A percentile compares a stretch with the other conserved stretches of the same genome.
Evolutionary conservation across 2,888 invertebrate species (phyloP).

Genomic region (Unio delphinus): DNA sequence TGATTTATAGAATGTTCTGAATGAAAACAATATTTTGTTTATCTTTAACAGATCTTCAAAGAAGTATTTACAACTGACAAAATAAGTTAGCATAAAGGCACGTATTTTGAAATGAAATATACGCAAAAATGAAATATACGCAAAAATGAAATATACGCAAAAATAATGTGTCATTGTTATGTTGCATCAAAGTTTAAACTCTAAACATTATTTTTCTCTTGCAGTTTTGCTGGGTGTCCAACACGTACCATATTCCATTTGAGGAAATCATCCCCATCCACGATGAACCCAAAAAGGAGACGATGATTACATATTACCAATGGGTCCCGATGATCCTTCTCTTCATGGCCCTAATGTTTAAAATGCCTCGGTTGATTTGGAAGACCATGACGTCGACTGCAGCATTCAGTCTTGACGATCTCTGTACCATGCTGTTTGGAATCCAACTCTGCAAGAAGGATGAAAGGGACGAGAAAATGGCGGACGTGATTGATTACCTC

Average conservation of each 20-base stretch:
- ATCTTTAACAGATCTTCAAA: too few species aligned
- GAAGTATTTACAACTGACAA: too few species aligned
- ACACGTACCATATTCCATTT: slow-evolving; percentile 47
- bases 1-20: too few species aligned
- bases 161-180: too few species aligned
- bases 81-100: too few species aligned
- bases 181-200: too few species aligned
- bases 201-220: too few species aligned
- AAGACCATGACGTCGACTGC: slow-evolving; percentile 21
- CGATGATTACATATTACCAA: slow-evolving; percentile 44
- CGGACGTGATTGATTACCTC: slow-evolving; percentile 52
- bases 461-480: slow-evolving; percentile 50
- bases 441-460: slow-evolving; percentile 11
- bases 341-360: slow-evolving; percentile 38
- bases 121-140: too few species aligned
- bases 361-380: slow-evolving; percentile 43
- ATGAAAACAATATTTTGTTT: too few species aligned
- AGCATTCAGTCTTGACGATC: slow-evolving; percentile 35
- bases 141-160: too few species aligned
- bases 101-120: too few species aligned
- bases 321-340: slow-evolving; percentile 50
- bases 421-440: slow-evolving; percentile 12
- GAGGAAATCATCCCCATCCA: slow-evolving; percentile 21
- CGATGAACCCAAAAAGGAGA: slow-evolving; percentile 14
- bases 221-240: slow-evolving; percentile 50